A percentile compares a stretch with the other conserved stretches of the same genome.
Conservation (phyloP, 2,113 vertebrate genomes). For the Thunnus maccoyii region DNA sequence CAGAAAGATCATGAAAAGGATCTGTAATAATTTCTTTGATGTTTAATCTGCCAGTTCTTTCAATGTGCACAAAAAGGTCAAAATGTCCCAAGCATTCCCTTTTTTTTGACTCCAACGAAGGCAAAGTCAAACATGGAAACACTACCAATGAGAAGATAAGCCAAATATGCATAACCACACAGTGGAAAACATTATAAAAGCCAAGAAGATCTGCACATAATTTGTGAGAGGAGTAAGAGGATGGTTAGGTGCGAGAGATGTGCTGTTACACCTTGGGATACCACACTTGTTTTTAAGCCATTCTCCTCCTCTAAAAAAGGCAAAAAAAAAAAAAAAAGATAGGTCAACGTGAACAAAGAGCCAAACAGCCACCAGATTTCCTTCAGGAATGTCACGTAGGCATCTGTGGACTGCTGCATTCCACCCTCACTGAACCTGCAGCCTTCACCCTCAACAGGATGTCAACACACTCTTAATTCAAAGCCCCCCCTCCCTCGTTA, state of each 20-base stretch:
- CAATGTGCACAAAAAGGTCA: slow-evolving; percentile 23
- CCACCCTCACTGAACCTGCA: slow-evolving; percentile 57
- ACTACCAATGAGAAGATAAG: slow-evolving; percentile 51
- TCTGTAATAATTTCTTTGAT: background rate
- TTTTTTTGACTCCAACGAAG: background rate
- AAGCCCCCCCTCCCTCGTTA: background rate
- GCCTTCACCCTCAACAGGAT: slow-evolving; percentile 37
- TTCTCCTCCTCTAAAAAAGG: slow-evolving; percentile 50
- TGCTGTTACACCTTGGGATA: slow-evolving; percentile 40
- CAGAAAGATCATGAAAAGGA: background rate
- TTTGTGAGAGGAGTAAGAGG: slow-evolving; percentile 4
- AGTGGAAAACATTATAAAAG: slow-evolving; percentile 30
- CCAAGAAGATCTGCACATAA: slow-evolving; percentile 19
- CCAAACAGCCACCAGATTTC: slow-evolving; percentile 39
- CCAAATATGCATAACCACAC: slow-evolving; percentile 35
- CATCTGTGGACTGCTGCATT: slow-evolving; percentile 60
- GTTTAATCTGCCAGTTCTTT: slow-evolving; percentile 17
- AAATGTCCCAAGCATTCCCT: slow-evolving; percentile 24
- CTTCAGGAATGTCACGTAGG: slow-evolving; percentile 47
- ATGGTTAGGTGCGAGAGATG: slow-evolving; percentile 11
- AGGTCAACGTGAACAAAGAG: slow-evolving; percentile 25
- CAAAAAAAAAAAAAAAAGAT: slow-evolving; percentile 33
- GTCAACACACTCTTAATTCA: slow-evolving; percentile 47
- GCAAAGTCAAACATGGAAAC: slow-evolving; percentile 49
- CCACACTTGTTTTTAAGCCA: slow-evolving; percentile 25